A percentile compares a stretch with the other conserved stretches of the same genome.
Evolutionary conservation across 2,113 vertebrate species (phyloP).

Genomic region (Potamarius usumacintae): DNA sequence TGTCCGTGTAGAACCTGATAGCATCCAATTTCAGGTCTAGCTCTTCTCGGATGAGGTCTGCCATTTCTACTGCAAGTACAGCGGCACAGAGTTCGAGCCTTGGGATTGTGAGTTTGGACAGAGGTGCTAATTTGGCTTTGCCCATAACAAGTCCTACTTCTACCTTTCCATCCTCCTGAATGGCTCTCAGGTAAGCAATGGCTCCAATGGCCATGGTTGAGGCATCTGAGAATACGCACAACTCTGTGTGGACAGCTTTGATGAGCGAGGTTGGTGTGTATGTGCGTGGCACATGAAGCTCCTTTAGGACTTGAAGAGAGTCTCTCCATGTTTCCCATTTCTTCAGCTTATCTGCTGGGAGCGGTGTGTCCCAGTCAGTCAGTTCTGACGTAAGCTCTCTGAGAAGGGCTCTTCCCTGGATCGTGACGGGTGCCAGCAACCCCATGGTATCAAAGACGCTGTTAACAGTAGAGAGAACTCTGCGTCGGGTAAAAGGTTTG

Average conservation of each 20-base stretch:
- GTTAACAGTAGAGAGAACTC: not conserved
- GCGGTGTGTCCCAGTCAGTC: not conserved
- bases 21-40: not conserved
- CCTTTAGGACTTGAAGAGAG: constrained; percentile 1
- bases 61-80: not conserved
- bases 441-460: constrained; percentile 36
- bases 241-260: not conserved
- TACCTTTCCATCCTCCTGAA: not conserved
- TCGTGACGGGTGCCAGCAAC: constrained; percentile 26
- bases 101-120: not conserved
- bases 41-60: not conserved
- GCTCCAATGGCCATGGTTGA: not conserved
- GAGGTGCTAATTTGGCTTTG: not conserved
- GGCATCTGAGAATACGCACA: not conserved
- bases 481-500: not conserved
- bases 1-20: not conserved
- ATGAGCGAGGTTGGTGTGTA: not conserved
- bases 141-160: not conserved
- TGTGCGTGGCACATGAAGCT: not conserved
- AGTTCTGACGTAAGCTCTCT: constrained; percentile 9
- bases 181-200: too few species aligned
- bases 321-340: constrained; percentile 26
- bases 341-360: not conserved
- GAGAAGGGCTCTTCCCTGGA: constrained; percentile 44
- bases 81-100: constrained; percentile 19